Evolutionary conservation across 1,140 invertebrate species (phyloP).

Genomic region (Vanessa atalanta): DNA sequence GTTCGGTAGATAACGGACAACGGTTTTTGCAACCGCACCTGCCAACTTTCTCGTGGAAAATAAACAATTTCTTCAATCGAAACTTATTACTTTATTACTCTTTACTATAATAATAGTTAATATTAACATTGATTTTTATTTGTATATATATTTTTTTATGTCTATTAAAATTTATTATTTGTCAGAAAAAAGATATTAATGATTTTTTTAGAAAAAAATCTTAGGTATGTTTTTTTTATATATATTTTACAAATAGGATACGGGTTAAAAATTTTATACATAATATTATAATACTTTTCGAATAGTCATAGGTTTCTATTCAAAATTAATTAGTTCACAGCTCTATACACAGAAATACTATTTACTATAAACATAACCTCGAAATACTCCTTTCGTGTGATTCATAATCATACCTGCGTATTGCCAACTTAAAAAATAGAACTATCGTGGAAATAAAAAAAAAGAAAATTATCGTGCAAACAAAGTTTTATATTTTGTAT

Average conservation of each 20-base stretch:
- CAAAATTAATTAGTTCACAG: no score
- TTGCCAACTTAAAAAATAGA: conserved; percentile 41
- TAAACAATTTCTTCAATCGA: not conserved
- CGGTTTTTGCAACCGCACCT: conserved; percentile 53
- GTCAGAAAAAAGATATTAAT: no score
- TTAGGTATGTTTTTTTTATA: no score
- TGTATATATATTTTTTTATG: no score
- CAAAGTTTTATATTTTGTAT: not conserved
- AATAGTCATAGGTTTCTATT: no score
- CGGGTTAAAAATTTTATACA: no score
- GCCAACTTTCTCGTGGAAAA: conserved; percentile 22
- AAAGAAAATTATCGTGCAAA: not conserved
- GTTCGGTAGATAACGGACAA: conserved; percentile 41
- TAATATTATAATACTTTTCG: no score
- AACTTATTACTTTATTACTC: not conserved
- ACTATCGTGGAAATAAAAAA: conserved; percentile 6
- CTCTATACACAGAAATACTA: not conserved
- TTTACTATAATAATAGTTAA: no score
- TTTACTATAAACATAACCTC: conserved; percentile 49
- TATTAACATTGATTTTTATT: no score
- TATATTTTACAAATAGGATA: no score
- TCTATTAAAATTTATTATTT: no score
- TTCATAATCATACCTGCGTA: conserved; percentile 41
- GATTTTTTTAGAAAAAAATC: no score
- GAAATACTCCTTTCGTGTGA: conserved; percentile 43